Conservation (phyloP, 1,140 invertebrate species). For the Meloidogyne hapla region DNA sequence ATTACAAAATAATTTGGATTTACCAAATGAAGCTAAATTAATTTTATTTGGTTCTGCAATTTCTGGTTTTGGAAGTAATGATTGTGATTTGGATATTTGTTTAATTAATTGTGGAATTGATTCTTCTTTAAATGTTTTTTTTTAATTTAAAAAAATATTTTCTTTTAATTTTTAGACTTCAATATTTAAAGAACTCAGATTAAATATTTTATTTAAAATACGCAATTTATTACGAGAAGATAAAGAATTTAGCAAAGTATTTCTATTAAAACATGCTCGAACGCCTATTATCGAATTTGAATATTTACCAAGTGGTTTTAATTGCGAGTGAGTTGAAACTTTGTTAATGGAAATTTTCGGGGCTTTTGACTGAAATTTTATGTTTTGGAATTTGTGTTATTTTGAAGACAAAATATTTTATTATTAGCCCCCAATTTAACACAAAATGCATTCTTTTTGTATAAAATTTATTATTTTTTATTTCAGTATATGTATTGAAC, state of each 20-base stretch:
- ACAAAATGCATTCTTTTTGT: no score
- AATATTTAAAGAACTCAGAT: not conserved
- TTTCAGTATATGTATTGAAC: conserved; percentile 16
- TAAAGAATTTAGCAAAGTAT: not conserved
- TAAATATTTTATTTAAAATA: not conserved
- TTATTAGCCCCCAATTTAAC: no score
- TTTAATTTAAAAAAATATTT: not conserved
- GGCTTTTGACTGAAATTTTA: no score
- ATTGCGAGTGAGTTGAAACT: conserved; percentile 13
- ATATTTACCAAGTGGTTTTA: conserved; percentile 1
- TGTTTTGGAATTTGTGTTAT: no score
- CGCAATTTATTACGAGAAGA: not conserved
- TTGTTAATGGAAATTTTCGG: no score
- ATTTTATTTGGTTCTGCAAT: conserved; percentile 29
- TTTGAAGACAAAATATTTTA: no score
- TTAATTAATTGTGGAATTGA: conserved; percentile 14
- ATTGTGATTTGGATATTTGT: conserved; percentile 33
- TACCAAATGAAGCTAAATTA: not conserved
- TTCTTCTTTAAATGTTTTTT: not conserved
- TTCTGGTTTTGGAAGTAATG: conserved; percentile 30
- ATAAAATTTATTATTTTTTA: not conserved
- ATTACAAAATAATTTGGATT: conserved; percentile 3
- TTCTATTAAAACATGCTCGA: not conserved
- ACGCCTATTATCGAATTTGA: conserved; percentile 30
- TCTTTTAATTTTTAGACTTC: not conserved